Evolutionary conservation across 2,888 invertebrate genomes (phyloP), one percentile per base, ranked within the genome.

Genomic region (Eristalis pertinax): DNA sequence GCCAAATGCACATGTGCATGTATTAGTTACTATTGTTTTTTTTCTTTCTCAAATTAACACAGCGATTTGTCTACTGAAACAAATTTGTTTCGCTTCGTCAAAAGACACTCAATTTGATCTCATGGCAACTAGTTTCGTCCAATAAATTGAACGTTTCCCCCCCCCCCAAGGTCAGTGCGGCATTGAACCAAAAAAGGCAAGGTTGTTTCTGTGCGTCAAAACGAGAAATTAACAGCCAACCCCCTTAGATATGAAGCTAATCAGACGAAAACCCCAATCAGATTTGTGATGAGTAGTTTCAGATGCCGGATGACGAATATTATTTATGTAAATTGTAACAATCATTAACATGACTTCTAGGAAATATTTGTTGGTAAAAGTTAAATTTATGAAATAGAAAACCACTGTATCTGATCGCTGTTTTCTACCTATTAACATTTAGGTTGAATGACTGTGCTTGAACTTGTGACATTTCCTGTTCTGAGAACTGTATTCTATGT

Each of bases 181-280:
- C 50, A 50, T 26, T 29, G 67, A 68, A 50, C 67, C 50, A 50
- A 29, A 50, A 68, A 68, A 50, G 43, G n/a, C 67, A 50, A 68
- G 67, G 43, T 29, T 50, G 50, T 29, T 29, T 4, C 29, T 29
- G 8, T 68, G 50, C n/a, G 29, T n/a, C 22, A 50, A 50, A 50
- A 7, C n/a, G 7, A n/a, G n/a, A 50, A 50, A 19, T 13, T 19
- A 19, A 19, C 19, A 2, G 19, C 4, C 19, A 43, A 50, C n/a
- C n/a, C 10, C 0, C 43, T 3, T 5, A n/a, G 50, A 19, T 19
- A 50, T 50, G 50, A n/a, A 19, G 38, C 38, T 38, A 38, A 38
- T 38, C 38, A 13, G 2, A 38, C 38, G 2, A 38, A 38, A 38
- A 38, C 11, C 43, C n/a, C 1, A 1, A 19, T 1, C 19, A 8